These are phyloP conservation scores for Orgyia antiqua DNA, from an alignment of 2,888 invertebrate species.

Conservation along the genomic window DNA sequence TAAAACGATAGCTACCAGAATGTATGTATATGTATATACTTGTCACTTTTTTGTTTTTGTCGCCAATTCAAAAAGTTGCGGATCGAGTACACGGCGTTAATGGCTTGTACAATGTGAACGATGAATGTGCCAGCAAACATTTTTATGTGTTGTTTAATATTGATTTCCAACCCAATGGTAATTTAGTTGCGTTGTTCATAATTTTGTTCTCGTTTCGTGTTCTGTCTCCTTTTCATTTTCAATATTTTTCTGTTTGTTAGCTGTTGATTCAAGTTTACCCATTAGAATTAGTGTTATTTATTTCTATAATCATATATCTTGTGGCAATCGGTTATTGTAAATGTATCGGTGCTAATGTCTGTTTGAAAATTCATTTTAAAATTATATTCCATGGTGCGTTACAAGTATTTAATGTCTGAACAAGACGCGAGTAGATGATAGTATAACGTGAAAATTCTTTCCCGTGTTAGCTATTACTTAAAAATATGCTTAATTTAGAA, in stretches of 20 bases:
- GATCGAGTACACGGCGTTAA: slow-evolving; percentile 28
- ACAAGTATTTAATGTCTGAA: slow-evolving; percentile 9
- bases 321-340: too few relatives aligned
- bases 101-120: slow-evolving; percentile 30
- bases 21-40: slow-evolving; percentile 27
- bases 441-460: slow-evolving; percentile 8
- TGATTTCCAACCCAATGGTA: slow-evolving; percentile 6
- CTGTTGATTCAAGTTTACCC: slow-evolving; percentile 13
- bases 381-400: too few relatives aligned
- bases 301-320: too few relatives aligned
- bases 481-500: neutral
- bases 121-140: slow-evolving; percentile 24
- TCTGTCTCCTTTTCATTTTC: slow-evolving; percentile 20
- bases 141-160: slow-evolving; percentile 9
- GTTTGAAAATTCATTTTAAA: too few relatives aligned
- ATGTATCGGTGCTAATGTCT: too few relatives aligned
- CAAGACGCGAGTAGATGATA: slow-evolving; percentile 17
- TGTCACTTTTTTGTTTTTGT: slow-evolving; percentile 31
- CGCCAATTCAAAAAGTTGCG: slow-evolving; percentile 29
- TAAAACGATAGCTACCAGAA: slow-evolving; percentile 28
- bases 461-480: slow-evolving; percentile 6
- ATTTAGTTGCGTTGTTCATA: slow-evolving; percentile 6
- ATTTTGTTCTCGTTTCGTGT: slow-evolving; percentile 18
- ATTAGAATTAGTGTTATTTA: slow-evolving; percentile 17
- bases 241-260: slow-evolving; percentile 17